These are phyloP conservation scores for Tachycineta bicolor DNA, from an alignment of 2,113 vertebrate genomes.

Conservation along the genomic window DNA sequence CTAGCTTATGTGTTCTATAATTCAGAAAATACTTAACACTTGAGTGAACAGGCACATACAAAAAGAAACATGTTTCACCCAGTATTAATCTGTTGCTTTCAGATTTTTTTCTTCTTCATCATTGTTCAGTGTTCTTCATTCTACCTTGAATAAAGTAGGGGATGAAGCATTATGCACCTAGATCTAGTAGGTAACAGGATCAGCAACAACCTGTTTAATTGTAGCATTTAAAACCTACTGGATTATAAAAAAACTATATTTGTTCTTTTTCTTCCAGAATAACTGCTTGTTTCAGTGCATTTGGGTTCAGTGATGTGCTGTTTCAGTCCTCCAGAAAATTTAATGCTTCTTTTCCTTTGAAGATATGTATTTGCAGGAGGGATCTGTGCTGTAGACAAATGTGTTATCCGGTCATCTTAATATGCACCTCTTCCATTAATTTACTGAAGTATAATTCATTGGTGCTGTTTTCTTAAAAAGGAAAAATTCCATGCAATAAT, in stretches of 20 bases:
- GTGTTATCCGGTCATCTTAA: not conserved
- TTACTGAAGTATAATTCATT: not conserved
- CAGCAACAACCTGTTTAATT: not conserved
- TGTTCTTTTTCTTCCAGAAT: not conserved
- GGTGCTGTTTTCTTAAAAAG: not conserved
- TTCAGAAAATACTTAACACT: slow-evolving; percentile 49
- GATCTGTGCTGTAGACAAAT: not conserved
- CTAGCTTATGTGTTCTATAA: slow-evolving; percentile 36
- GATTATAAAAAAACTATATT: not conserved
- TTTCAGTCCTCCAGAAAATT: not conserved
- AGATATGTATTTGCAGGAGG: not conserved
- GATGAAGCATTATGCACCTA: not conserved
- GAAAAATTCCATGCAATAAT: not conserved
- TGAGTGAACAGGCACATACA: not conserved
- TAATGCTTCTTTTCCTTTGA: not conserved
- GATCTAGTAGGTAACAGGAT: not conserved
- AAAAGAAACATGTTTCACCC: not conserved
- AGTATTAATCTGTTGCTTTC: not conserved
- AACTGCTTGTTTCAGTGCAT: not conserved
- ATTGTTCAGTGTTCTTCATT: not conserved
- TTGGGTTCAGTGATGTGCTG: not conserved
- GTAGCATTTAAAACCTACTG: not conserved
- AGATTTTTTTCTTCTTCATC: not conserved
- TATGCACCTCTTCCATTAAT: not conserved
- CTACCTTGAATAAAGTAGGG: not conserved